These are phyloP conservation scores for Amphimallon solstitiale DNA, from an alignment of 2,888 invertebrate genomes.

Conservation along the genomic window DNA sequence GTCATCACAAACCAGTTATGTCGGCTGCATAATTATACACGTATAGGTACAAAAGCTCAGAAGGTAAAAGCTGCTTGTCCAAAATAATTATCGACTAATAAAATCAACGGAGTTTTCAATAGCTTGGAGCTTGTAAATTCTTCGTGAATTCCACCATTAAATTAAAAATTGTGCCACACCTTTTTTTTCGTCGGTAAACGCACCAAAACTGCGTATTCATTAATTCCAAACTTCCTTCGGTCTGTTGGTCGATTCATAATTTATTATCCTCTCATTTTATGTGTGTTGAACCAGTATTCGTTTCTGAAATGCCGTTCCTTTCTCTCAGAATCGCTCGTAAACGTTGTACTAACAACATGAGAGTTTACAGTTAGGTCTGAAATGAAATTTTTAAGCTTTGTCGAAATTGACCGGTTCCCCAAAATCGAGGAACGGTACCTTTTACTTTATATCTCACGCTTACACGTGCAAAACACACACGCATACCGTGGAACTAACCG, in stretches of 20 bases:
- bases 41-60: too few species aligned
- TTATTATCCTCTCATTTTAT: not conserved
- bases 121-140: too few species aligned
- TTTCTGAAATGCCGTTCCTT: not conserved
- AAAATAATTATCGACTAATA: too few species aligned
- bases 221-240: too few species aligned
- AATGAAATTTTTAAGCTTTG: not conserved
- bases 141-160: too few species aligned
- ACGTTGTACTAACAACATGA: not conserved
- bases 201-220: too few species aligned
- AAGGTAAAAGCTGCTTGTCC: too few species aligned
- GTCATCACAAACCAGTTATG: too few species aligned
- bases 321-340: slow-evolving; percentile 1
- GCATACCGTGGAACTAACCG: not conserved
- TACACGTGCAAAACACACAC: not conserved
- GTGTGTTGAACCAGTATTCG: not conserved
- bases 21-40: too few species aligned
- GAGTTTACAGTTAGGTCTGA: not conserved
- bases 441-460: not conserved
- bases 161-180: too few species aligned
- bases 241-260: not conserved
- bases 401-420: not conserved
- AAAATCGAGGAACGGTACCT: slow-evolving; percentile 9
- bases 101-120: too few species aligned
- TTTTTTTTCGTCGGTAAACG: too few species aligned